Evolutionary conservation across 2,888 invertebrate genomes (phyloP).

Genomic region (Clistopyga incitator): DNA sequence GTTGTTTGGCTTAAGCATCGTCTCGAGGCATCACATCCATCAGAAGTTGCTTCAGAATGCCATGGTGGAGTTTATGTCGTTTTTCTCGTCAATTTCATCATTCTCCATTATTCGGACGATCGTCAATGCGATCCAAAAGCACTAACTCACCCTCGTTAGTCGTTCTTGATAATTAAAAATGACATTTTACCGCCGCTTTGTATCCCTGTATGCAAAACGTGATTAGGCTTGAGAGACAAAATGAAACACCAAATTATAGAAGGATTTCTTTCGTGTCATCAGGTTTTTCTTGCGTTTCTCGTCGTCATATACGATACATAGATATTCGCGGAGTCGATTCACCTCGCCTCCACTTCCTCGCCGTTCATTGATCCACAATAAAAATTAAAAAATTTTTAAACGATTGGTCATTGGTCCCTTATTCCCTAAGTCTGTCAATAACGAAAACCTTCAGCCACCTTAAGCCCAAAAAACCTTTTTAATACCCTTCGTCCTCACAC

Average conservation of each 20-base stretch:
- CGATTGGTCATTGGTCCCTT: slow-evolving; percentile 58
- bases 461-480: slow-evolving; percentile 33
- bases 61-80: slow-evolving; percentile 28
- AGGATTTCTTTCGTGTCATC: slow-evolving; percentile 8
- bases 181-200: slow-evolving; percentile 21
- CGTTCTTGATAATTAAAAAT: slow-evolving; percentile 7
- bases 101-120: background rate
- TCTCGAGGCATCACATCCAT: background rate
- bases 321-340: slow-evolving; percentile 78
- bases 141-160: slow-evolving; percentile 9
- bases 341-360: slow-evolving; percentile 72
- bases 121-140: slow-evolving; percentile 12
- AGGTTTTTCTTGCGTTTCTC: slow-evolving; percentile 69
- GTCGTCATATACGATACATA: slow-evolving; percentile 66
- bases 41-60: background rate
- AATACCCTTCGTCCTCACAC: slow-evolving; percentile 69
- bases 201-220: background rate
- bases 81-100: slow-evolving; percentile 46
- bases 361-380: slow-evolving; percentile 55
- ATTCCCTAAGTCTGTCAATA: slow-evolving; percentile 48
- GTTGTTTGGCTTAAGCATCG: background rate
- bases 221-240: slow-evolving; percentile 21
- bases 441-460: slow-evolving; percentile 38
- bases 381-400: slow-evolving; percentile 5
- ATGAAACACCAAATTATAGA: background rate